These are phyloP conservation scores for Haliclona indistincta DNA, from an alignment of 37 sponge, comb jelly and placozoan species.

Conservation along the genomic window DNA sequence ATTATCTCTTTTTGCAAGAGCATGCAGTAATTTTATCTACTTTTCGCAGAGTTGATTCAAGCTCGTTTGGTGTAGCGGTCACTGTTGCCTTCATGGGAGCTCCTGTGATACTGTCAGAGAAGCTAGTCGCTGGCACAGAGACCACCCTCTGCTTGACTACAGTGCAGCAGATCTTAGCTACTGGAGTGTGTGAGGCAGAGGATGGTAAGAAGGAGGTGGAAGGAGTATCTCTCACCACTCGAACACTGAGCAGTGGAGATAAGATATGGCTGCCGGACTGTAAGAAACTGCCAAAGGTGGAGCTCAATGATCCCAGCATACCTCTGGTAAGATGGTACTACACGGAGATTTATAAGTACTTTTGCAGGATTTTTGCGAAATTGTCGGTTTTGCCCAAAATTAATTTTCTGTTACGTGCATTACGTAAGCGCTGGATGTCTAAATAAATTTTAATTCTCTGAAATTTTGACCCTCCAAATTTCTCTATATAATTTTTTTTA, in stretches of 20 bases:
- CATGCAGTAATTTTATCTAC: neutral
- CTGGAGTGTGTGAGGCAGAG: constrained; percentile 49
- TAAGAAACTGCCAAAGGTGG: neutral
- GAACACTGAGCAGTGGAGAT: neutral
- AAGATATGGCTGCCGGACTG: neutral
- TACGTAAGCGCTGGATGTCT: too few relatives aligned
- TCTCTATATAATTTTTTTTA: too few relatives aligned
- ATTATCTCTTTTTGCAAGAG: too few relatives aligned
- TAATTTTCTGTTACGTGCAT: too few relatives aligned
- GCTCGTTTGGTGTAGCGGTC: neutral
- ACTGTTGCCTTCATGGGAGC: constrained; percentile 84
- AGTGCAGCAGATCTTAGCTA: constrained; percentile 43
- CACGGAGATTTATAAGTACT: too few relatives aligned
- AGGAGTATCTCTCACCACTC: neutral
- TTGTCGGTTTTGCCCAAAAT: too few relatives aligned
- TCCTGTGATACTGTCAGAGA: constrained; percentile 73
- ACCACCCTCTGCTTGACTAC: constrained; percentile 25
- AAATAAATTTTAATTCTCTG: too few relatives aligned
- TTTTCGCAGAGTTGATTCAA: neutral
- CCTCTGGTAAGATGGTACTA: constrained; percentile 4
- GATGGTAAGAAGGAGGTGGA: constrained; percentile 4
- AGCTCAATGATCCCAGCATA: neutral
- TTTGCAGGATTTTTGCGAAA: too few relatives aligned
- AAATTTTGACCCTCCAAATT: too few relatives aligned
- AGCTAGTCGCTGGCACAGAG: constrained; percentile 57